phyloP scores from a whole-genome alignment of 2,888 invertebrate species.

The Leptura quadrifasciata region DNA sequence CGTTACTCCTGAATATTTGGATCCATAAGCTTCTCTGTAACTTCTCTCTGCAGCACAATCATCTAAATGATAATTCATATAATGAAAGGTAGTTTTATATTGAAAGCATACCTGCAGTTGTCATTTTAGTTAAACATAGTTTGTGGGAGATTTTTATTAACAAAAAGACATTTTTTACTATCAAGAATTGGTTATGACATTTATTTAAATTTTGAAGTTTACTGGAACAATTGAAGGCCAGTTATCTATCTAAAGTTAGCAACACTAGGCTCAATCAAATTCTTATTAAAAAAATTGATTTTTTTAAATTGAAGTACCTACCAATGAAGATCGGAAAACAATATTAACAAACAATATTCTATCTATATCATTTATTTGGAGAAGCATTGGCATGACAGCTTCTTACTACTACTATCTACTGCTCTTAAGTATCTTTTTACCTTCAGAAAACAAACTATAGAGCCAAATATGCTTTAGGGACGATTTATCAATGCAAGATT shows the following conservation, averaged over 20 bases:
- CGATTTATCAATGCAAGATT: no score
- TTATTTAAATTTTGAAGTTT: constrained; percentile 45
- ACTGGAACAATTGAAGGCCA: constrained; percentile 43
- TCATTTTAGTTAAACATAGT: constrained; percentile 35
- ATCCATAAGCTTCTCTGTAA: constrained; percentile 29
- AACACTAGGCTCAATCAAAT: background rate
- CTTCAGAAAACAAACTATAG: no score
- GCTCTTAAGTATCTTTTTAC: no score
- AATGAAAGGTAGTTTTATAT: background rate
- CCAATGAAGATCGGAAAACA: no score
- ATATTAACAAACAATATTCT: no score
- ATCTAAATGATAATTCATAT: constrained; percentile 26
- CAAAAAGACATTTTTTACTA: constrained; percentile 36
- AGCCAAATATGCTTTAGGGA: no score
- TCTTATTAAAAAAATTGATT: no score
- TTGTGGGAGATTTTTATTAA: constrained; percentile 31
- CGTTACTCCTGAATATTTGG: background rate
- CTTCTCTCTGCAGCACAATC: constrained; percentile 36
- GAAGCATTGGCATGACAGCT: no score
- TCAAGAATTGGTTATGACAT: constrained; percentile 43
- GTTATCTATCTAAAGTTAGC: background rate
- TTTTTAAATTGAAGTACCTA: no score
- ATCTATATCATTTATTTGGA: no score
- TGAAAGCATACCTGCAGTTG: constrained; percentile 27
- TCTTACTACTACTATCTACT: no score